Conservation (phyloP, 1,140 invertebrate genomes). For the Tetramorium alpestre region DNA sequence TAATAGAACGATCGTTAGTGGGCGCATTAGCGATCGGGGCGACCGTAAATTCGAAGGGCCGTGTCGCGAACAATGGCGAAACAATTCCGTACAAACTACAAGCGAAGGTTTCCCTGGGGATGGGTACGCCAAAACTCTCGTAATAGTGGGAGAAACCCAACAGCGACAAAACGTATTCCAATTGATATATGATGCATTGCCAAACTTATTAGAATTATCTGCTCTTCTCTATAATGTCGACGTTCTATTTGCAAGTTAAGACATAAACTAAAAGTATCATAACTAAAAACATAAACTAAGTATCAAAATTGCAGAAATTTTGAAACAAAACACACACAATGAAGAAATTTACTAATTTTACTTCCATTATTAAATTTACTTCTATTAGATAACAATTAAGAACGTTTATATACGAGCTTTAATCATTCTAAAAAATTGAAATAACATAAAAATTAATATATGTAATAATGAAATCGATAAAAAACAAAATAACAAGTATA, state of each 20-base stretch:
- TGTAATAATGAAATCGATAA: not conserved
- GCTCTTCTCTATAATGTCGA: not conserved
- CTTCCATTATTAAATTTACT: too few relatives aligned
- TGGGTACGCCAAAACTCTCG: slow-evolving; percentile 57
- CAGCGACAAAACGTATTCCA: slow-evolving; percentile 67
- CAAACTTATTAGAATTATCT: slow-evolving; percentile 46
- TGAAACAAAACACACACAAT: not conserved
- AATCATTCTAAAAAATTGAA: not conserved
- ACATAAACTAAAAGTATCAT: not conserved
- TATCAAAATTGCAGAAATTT: not conserved
- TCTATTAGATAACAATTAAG: not conserved
- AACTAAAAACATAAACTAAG: not conserved
- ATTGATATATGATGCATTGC: slow-evolving; percentile 62
- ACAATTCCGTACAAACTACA: slow-evolving; percentile 76
- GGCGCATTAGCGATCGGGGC: slow-evolving; percentile 71
- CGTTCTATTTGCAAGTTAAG: not conserved
- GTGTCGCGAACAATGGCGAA: slow-evolving; percentile 75
- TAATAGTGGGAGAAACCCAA: slow-evolving; percentile 37
- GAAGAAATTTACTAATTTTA: not conserved
- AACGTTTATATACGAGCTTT: not conserved
- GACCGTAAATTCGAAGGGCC: slow-evolving; percentile 67
- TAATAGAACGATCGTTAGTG: slow-evolving; percentile 72
- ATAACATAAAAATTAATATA: not conserved
- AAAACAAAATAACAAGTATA: not conserved
- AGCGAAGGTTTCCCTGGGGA: not conserved